A percentile compares a stretch with the other conserved stretches of the same genome.
Evolutionary conservation across 2,113 vertebrate species (phyloP).

Genomic region (Sinocyclocheilus anshuiensis): DNA sequence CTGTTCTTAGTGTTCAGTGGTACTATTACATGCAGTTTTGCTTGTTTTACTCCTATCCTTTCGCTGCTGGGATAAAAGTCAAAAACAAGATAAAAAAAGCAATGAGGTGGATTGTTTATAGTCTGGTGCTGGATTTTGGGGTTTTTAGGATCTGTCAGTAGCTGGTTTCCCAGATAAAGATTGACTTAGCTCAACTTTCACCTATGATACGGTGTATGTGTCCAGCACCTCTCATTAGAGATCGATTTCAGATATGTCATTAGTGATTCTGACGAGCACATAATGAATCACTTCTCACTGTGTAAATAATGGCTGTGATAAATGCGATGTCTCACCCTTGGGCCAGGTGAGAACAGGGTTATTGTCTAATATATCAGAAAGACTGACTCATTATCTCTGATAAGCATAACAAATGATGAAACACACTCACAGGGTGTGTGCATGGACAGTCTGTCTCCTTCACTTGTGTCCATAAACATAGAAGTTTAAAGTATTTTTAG

Average conservation of each 20-base stretch:
- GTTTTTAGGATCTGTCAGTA: neutral
- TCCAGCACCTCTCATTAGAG: neutral
- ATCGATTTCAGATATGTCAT: neutral
- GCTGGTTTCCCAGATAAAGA: constrained; percentile 22
- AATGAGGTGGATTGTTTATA: constrained; percentile 16
- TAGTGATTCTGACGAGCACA: constrained; percentile 1
- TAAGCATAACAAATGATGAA: constrained; percentile 68
- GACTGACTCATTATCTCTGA: constrained; percentile 70
- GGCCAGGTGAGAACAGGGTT: constrained; percentile 73
- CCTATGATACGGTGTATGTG: neutral
- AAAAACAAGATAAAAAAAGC: neutral
- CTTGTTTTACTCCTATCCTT: neutral
- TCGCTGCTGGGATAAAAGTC: neutral
- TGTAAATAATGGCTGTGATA: constrained; percentile 33
- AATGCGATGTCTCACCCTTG: constrained; percentile 60
- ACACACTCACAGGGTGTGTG: constrained; percentile 29
- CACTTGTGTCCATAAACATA: constrained; percentile 37
- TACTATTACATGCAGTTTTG: constrained; percentile 8
- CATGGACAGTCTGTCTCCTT: constrained; percentile 12
- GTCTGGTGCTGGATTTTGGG: neutral
- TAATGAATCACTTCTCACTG: constrained; percentile 16
- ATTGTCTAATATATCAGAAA: constrained; percentile 72
- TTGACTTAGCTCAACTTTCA: neutral
- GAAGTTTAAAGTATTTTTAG: constrained; percentile 39
- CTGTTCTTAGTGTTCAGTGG: neutral